Conservation (phyloP, 2,888 invertebrate genomes). For the Lasioglossum marginatum region DNA sequence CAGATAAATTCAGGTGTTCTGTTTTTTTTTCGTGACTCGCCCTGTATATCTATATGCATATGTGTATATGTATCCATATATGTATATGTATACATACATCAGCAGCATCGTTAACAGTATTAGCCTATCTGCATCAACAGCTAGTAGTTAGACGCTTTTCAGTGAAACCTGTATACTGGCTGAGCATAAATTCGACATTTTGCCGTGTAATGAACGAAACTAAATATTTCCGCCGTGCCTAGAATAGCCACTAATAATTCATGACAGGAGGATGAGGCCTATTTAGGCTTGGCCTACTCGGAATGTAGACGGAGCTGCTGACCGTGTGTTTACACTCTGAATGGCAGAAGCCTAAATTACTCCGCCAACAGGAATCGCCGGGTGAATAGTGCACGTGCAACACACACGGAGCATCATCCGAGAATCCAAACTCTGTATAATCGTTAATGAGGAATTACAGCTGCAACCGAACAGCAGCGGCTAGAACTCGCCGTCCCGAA, state of each 20-base stretch:
- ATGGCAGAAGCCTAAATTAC: conserved; percentile 14
- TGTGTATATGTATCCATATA: neutral
- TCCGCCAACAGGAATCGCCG: conserved; percentile 18
- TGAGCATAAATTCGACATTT: conserved; percentile 4
- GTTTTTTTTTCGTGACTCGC: too few relatives aligned
- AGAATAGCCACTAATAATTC: conserved; percentile 7
- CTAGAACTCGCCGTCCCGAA: neutral
- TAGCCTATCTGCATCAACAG: conserved; percentile 19
- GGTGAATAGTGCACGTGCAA: conserved; percentile 13
- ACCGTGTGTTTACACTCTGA: conserved; percentile 22
- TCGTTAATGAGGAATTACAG: conserved; percentile 7
- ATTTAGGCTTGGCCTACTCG: conserved; percentile 17
- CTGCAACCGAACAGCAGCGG: neutral
- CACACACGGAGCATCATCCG: conserved; percentile 12
- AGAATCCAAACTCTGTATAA: conserved; percentile 1
- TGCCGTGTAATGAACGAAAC: conserved; percentile 9
- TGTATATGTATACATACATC: neutral
- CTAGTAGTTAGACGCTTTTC: conserved; percentile 15
- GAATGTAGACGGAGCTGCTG: conserved; percentile 17
- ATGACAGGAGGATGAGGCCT: conserved; percentile 11
- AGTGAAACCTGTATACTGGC: conserved; percentile 5
- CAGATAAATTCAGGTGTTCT: too few relatives aligned
- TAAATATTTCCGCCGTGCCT: conserved; percentile 12
- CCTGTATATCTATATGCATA: neutral
- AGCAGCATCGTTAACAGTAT: conserved; percentile 10